Evolutionary conservation across 2,888 invertebrate species (phyloP), one percentile per base, ranked within the genome.

Genomic region (Orthonevra nobilis): DNA sequence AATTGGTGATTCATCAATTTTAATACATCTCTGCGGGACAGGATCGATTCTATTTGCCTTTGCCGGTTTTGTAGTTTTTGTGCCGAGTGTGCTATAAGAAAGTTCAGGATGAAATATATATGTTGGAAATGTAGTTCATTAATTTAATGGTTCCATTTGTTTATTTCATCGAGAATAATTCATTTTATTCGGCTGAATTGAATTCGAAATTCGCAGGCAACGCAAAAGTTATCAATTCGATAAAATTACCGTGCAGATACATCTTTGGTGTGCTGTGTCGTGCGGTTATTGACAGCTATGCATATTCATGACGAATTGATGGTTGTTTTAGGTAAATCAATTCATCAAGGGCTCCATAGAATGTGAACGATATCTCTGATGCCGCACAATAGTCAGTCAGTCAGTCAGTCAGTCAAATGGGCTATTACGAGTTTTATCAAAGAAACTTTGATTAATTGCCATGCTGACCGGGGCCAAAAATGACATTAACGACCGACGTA

Each of bases 1-100:
- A 46, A 40, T 14, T 77, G 77, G 72, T 77, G 77, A 77, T 77
- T 77, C 77, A 72, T 77, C 77, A 72, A 60, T 70, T 77, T 70
- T 64, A 70, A 64, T 70, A 60, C 54, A 61, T 15, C 17, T 44
- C 17, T 52, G 40, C 52, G 40, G 44, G 20, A 44, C 14, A 52
- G 17, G 40, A 40, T 48, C 58, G 66, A 60, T 56, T 46, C 42
- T 23, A 32, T 23, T 32, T 19, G 17, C 14, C 6, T 36, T 2
- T 32, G 9, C 5, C 36, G 9, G 5, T 14, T 14, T 32, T 15
- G 36, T 46, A 23, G 14, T 48, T 44, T 7, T 0, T 20, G 12
- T 46, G 48, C 28, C 12, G 26, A 60, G 15, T 36, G 17, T 44
- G 48, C 40, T 34, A 23, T 56, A 56, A 73, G n/a, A n/a, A n/a